Base-by-base conservation (phyloP, 2,113 vertebrate species). In the Pelmatolapia mariae region DNA sequence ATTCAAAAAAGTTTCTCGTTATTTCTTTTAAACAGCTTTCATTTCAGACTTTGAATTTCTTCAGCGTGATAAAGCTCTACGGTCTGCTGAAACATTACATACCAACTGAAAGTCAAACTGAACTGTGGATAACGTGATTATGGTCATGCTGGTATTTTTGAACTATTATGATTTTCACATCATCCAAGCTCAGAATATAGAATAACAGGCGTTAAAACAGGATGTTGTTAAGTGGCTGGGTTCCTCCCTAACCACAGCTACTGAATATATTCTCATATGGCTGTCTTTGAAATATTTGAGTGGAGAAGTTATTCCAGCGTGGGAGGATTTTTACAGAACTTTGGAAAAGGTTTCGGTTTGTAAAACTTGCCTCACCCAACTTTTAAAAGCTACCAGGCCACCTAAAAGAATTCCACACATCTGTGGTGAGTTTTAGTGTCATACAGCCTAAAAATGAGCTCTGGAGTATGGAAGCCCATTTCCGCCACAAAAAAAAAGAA, bases 371-470 rank as follows among this genome's bases (percentile, higher is more conserved):
- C 81, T 59, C 71, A 1, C 71, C 83, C 87, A 50, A 50, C 38
- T 82, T 89, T 90, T 86, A 80, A 85, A 89, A 59, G 80, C 22
- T 29, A 33, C 61, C 4, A 33, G 24, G 50, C 79, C 50, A 61
- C 71, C 53, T 36, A 47, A 38, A 89, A 79, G 12, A 87, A 68
- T 91, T 88, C 80, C 84, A 82, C 61, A 61, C 18, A 43, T 91
- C 84, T 31, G 4, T 40, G 71, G 71, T 13, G 4, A 18, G 59
- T 78, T 87, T 45, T 24, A 82, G 18, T 84, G 59, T 54, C 61
- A 5, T 6, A 18, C 78, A 82, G 22, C 81, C 40, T 45, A 43
- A 61, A 66, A 68, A 31, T 19, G 13, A 10, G 47, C 26, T 0
- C 26, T 50, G 57, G 40, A 18, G 38, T 18, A 10, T 61, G 29